Base-by-base conservation (phyloP, 2,113 vertebrate species). In the Athene cunicularia region DNA sequence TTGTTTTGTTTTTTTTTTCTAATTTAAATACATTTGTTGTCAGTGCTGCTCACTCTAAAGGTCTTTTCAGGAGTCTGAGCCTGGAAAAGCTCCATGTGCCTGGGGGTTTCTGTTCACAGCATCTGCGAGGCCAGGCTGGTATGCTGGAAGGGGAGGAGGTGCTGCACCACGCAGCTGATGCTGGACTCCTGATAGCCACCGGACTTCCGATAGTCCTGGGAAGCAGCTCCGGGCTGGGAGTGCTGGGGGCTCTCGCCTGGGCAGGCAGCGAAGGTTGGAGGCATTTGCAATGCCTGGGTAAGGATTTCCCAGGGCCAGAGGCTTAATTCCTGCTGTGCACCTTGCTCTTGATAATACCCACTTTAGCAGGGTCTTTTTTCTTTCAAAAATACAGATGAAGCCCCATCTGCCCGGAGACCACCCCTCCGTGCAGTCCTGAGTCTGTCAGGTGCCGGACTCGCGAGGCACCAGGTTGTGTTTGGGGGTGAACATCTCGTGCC, bases 111-210 rank as follows among this genome's bases (percentile, higher is more conserved):
- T 55, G 62, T 80, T 79, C 52, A 4, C 35, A 59, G 87, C 73
- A 49, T 52, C 82, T 23, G 64, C 32, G 30, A 63, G 72, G 72
- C 64, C 0, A 0, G 56, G 67, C 64, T 60, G 72, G 47, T 43
- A 26, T 26, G 68, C 26, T 53, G 60, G 70, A 22, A 59, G 24
- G n/a, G 68, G 32, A 45, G 43, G 56, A 74, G 12, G 5, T 30
- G 37, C 47, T 45, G 68, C 24, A 24, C 20, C 5, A 3, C 1
- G 3, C 4, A 8, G 47, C 37, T 1, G 3, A 19, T 0, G 1
- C 58, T 64, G 74, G 14, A 5, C n/a, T 18, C 68, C 35, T 0
- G 1, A 4, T 5, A 49, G 20, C 30, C 8, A 2, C 33, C 0
- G 0, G 12, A 71, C 20, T 13, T 35, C 12, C 3, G 7, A 13